Base-by-base conservation (phyloP, 2,888 invertebrate genomes). In the Stenoptilia bipunctidactyla region DNA sequence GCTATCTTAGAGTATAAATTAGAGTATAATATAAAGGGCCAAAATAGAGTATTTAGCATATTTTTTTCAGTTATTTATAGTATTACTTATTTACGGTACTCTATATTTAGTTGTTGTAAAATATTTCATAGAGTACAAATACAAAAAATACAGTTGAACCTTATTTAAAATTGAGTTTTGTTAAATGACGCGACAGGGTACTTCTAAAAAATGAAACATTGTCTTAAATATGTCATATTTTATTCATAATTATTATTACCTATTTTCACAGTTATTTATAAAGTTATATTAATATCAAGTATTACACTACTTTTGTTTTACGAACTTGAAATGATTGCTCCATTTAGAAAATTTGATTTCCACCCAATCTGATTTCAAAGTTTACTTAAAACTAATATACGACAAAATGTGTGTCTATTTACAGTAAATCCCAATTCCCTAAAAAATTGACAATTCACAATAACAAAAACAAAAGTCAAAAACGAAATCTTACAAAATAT, bases 371-470 rank as follows among this genome's bases (percentile, higher is more conserved):
- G 79, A 70, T 69, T 68, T 67, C 61, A 65, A 66, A 56, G 20
- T 20, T 8, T 20, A 48, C 76, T 80, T 79, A 82, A 47, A 50
- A 53, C 69, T 73, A 74, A 58, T 73, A 74, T 75, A 70, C 73
- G 74, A 79, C 77, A 77, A 74, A 72, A 70, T 71, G 79, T 82
- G 80, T 72, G 71, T 72, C 67, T 83, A 80, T 83, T 76, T 87
- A 87, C 88, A 87, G 85, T 87, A 87, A 75, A 87, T 87, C 87
- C 88, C 87, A 85, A 87, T 87, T 87, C 86, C 88, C 87, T 87
- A 88, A 87, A 87, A 87, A 88, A 88, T 87, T 88, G 87, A 88
- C 87, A 86, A 86, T 87, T 86, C 86, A 87, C 87, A 86, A 72
- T 85, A 87, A 87, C 82, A 87, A 87, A 83, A 63, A n/a, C n/a